Evolutionary conservation across 2,888 invertebrate species (phyloP), one percentile per base, ranked within the genome.

Genomic region (Cephalotes varians): DNA sequence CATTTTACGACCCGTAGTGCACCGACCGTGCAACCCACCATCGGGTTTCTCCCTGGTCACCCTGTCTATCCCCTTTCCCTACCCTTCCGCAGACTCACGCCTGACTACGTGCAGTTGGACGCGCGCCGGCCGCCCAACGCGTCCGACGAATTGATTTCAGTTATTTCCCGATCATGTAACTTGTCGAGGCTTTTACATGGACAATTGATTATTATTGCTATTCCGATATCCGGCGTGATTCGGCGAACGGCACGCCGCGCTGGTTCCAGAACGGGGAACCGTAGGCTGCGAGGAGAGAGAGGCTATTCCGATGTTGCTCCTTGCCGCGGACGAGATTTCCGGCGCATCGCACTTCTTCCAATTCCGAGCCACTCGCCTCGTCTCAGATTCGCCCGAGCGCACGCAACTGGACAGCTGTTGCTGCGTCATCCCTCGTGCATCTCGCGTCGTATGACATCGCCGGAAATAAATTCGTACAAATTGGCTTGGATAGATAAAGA

Each of bases 1-100:
- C 91, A 92, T 92, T 93, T 94, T 93, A 93, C 91, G 93, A 93
- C 83, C 88, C 85, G 79, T 77, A 88, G 87, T 90, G 90, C 87
- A 88, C 84, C 88, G 73, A 86, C 80, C 80, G 58, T 82, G 58
- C 76, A 86, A 82, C 83, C 84, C 84, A 82, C 79, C 82, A 82
- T 84, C 85, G 89, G 64, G 51, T 87, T 81, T 88, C 81, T 62
- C 81, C 76, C 80, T 84, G 83, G 73, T 79, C 80, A 58, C 58
- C 83, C 83, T 74, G 76, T 34, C 84, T 65, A 65, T 73, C 60
- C 60, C 72, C 67, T 56, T 62, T 31, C 31, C 64, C 69, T 73
- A 54, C 60, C 65, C 62, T 64, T 34, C 76, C 67, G 69, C 18
- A 21, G 72, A 72, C 72, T 58, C 64, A 64, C 74, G 74, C 81